phyloP scores from a whole-genome alignment of 2,797 vertebrate species.

The Poecilia velifera region DNA sequence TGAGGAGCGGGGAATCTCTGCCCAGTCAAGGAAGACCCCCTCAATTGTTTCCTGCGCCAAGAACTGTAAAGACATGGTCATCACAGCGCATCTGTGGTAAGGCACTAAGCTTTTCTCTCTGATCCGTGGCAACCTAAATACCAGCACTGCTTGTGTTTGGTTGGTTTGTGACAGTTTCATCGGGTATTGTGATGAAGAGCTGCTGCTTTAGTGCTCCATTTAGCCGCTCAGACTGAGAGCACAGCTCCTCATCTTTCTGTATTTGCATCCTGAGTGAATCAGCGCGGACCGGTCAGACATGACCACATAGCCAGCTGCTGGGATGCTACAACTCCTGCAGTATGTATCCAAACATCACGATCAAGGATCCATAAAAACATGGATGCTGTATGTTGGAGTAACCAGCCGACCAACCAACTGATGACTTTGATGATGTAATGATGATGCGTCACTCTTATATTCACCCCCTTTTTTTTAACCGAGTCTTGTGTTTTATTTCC shows the following conservation, averaged over 20 bases:
- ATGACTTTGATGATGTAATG: constrained; percentile 53
- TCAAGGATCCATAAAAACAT: constrained; percentile 12
- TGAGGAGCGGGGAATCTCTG: constrained; percentile 48
- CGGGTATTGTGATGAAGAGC: constrained; percentile 3
- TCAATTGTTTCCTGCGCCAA: constrained; percentile 83
- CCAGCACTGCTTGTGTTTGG: not conserved
- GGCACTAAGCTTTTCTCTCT: constrained; percentile 38
- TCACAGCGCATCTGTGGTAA: constrained; percentile 77
- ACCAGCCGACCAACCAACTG: constrained; percentile 36
- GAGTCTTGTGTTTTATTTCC: constrained; percentile 5
- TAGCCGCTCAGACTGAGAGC: constrained; percentile 10
- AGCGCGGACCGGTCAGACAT: constrained; percentile 68
- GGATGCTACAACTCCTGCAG: not conserved
- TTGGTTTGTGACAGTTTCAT: not conserved
- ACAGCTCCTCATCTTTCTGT: constrained; percentile 52
- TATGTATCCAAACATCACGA: constrained; percentile 19
- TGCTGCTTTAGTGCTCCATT: constrained; percentile 11
- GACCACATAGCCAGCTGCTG: constrained; percentile 56
- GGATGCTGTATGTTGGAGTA: constrained; percentile 18
- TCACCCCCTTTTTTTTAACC: constrained; percentile 9
- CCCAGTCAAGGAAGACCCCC: constrained; percentile 64
- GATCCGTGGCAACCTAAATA: not conserved
- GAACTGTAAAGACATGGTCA: constrained; percentile 77
- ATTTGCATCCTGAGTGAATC: constrained; percentile 70
- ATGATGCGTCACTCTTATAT: constrained; percentile 64